Conservation (phyloP, 2,797 vertebrate genomes). For the Brachyrhaphis roseni region DNA sequence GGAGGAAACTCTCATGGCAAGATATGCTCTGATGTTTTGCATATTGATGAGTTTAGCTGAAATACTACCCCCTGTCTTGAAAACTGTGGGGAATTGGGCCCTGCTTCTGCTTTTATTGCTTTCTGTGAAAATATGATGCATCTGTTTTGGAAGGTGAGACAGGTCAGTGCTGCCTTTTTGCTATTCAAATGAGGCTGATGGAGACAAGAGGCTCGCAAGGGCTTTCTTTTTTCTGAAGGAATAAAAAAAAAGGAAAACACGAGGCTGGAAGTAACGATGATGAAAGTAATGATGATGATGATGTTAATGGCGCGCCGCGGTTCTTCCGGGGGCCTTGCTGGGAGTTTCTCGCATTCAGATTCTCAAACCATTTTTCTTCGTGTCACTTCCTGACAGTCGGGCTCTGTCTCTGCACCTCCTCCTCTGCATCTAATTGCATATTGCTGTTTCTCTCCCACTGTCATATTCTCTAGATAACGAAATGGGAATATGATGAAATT, state of each 20-base stretch:
- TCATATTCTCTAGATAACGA: constrained; percentile 7
- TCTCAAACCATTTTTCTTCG: constrained; percentile 38
- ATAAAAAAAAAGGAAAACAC: constrained; percentile 1
- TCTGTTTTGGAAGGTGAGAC: constrained; percentile 66
- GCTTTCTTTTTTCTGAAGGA: constrained; percentile 53
- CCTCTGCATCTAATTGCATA: constrained; percentile 26
- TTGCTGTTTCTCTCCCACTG: constrained; percentile 18
- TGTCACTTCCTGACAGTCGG: constrained; percentile 34
- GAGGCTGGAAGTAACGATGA: constrained; percentile 21
- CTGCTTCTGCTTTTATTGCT: constrained; percentile 70
- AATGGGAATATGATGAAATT: constrained; percentile 35
- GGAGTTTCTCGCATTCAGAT: constrained; percentile 46
- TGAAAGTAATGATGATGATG: constrained; percentile 52
- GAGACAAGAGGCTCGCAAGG: constrained; percentile 49
- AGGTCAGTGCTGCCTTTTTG: constrained; percentile 38
- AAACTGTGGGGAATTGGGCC: constrained; percentile 70
- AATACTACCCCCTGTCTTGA: constrained; percentile 63
- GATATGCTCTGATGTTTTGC: constrained; percentile 76
- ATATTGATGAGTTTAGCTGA: constrained; percentile 80
- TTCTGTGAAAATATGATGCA: constrained; percentile 70
- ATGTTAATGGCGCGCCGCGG: constrained; percentile 50
- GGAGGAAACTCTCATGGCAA: constrained; percentile 72
- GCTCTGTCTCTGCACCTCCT: constrained; percentile 30
- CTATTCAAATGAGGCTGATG: constrained; percentile 66
- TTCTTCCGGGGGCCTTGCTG: constrained; percentile 32